Evolutionary conservation across 2,888 invertebrate genomes (phyloP).

Genomic region (Hybos culiciformis): DNA sequence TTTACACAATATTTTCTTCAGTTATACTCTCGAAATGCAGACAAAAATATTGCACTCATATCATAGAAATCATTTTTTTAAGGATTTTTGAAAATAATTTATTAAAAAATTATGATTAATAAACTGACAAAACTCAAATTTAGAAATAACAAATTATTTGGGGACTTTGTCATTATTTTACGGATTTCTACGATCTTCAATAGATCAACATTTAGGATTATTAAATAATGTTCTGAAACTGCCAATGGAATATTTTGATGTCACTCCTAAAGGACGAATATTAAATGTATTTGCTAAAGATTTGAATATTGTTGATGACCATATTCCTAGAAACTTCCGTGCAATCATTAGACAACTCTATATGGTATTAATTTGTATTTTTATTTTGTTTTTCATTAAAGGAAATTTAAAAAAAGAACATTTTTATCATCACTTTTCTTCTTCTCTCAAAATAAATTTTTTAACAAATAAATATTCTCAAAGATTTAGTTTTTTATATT

Average conservation of each 20-base stretch:
- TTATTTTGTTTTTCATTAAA: conserved; percentile 6
- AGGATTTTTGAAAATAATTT: too few relatives aligned
- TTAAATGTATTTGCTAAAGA: conserved; percentile 52
- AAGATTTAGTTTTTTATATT: conserved; percentile 10
- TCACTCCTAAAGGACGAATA: conserved; percentile 62
- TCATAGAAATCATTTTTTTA: too few relatives aligned
- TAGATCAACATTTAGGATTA: conserved; percentile 43
- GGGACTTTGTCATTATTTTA: conserved; percentile 32
- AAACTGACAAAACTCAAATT: too few relatives aligned
- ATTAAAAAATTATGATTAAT: too few relatives aligned
- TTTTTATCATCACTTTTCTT: neutral
- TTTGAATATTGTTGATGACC: conserved; percentile 43
- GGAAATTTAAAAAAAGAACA: conserved; percentile 1
- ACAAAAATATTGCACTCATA: too few relatives aligned
- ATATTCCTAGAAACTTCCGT: conserved; percentile 36
- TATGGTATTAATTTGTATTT: conserved; percentile 30
- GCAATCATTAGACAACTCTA: conserved; percentile 33
- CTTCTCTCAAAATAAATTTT: conserved; percentile 1
- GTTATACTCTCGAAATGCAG: too few relatives aligned
- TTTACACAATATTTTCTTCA: too few relatives aligned
- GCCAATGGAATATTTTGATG: conserved; percentile 64
- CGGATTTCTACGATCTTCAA: conserved; percentile 43
- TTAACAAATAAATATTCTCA: conserved; percentile 7
- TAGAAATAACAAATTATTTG: conserved; percentile 27
- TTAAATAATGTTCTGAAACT: conserved; percentile 47